Percentiles rank a stretch among this genome's conserved stretches.
Conservation (phyloP, 2,888 invertebrate species). For the Aquatica leii region DNA sequence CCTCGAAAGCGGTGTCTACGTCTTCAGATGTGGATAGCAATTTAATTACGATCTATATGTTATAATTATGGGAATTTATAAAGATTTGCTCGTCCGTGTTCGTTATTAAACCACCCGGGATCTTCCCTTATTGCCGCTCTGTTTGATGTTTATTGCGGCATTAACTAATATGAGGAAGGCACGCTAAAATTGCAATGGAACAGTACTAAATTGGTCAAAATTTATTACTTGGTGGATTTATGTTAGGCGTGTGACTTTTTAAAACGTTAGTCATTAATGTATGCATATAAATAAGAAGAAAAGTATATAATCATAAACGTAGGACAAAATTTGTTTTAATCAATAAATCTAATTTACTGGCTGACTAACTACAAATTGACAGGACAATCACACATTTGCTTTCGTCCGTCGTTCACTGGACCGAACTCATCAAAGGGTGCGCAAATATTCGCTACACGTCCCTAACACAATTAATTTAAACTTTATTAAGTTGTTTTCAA, state of each 20-base stretch:
- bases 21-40: slow-evolving; percentile 56
- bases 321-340: slow-evolving; percentile 46
- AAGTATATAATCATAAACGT: neutral
- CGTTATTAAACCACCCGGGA: slow-evolving; percentile 52
- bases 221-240: slow-evolving; percentile 15
- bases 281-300: neutral
- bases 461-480: slow-evolving; percentile 51
- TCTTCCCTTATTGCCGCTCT: slow-evolving; percentile 45
- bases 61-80: slow-evolving; percentile 61
- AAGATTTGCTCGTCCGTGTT: slow-evolving; percentile 57
- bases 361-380: slow-evolving; percentile 58
- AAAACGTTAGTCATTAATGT: no score
- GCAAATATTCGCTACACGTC: slow-evolving; percentile 54
- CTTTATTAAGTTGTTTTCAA: slow-evolving; percentile 39
- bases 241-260: no score
- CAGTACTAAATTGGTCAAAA: slow-evolving; percentile 29
- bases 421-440: slow-evolving; percentile 54
- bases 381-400: slow-evolving; percentile 57
- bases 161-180: slow-evolving; percentile 34
- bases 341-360: slow-evolving; percentile 58
- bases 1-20: slow-evolving; percentile 45
- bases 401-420: slow-evolving; percentile 49
- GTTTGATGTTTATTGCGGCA: slow-evolving; percentile 42
- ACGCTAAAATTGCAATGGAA: slow-evolving; percentile 29
- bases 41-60: slow-evolving; percentile 61